Base-by-base conservation (phyloP, 2,888 invertebrate species). In the Patella ulyssiponensis region DNA sequence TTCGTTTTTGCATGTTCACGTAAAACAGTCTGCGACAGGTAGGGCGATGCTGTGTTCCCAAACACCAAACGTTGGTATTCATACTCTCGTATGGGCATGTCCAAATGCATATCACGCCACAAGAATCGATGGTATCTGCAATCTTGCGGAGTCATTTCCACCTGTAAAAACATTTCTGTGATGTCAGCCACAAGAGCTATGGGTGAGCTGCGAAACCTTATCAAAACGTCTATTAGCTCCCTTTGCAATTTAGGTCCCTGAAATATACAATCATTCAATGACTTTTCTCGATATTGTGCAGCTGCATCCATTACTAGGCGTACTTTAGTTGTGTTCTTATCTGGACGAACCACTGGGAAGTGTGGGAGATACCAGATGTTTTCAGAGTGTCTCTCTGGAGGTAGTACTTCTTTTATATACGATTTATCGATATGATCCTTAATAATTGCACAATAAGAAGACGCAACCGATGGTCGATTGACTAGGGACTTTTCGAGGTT, bases 271-370 rank as follows among this genome's bases (percentile, higher is more conserved):
- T 64, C 64, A n/a, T 64, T n/a, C 64, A 64, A 64, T 7, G 64
- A 64, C 23, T 64, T 64, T 23, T n/a, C 20, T 11, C 23, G 9
- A 23, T 20, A 64, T 64, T 23, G 20, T 12, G 64, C 64, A n/a
- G 64, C 64, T 9, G 64, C 64, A 3, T 64, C 64, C 64, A 64
- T 64, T 5, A 64, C 64, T 20, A 64, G n/a, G 5, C n/a, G 20
- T 11, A 64, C 64, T 12, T 64, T 64, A 20, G 64, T 64, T 64
- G 64, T 64, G 64, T n/a, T 20, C 64, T 64, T 64, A 64, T 64
- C 64, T 5, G 64, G 64, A 11, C 64, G n/a, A 64, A 64, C 20
- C 11, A 64, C n/a, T 64, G 64, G 64, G 12, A 64, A 64, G 20
- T 64, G 64, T 4, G 64, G 64, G 11, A 64, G 23, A 20, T 64